A percentile compares a stretch with the other conserved stretches of the same genome.
These are phyloP conservation scores for Phataginus tricuspis DNA, from an alignment of 2,797 vertebrate genomes.

Conservation along the genomic window DNA sequence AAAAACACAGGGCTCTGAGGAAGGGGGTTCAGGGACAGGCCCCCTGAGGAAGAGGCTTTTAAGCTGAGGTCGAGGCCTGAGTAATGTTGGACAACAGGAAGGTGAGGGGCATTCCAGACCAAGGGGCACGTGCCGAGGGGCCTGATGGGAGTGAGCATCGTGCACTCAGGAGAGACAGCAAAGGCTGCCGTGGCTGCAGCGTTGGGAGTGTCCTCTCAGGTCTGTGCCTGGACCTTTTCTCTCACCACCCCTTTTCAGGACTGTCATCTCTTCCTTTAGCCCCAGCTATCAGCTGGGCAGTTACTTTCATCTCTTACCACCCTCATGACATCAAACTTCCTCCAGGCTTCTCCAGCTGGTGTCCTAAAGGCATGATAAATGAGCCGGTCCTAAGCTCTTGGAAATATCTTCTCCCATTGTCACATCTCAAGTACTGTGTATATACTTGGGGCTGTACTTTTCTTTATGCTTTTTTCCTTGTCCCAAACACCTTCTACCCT, in stretches of 20 bases:
- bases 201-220: background rate
- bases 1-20: background rate
- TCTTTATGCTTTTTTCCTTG: background rate
- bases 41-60: background rate
- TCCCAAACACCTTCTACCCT: too few relatives aligned
- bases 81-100: background rate
- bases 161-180: background rate
- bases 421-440: background rate
- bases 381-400: background rate
- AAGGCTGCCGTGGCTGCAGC: background rate
- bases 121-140: background rate
- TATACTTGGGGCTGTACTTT: background rate
- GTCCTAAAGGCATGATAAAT: background rate
- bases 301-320: background rate
- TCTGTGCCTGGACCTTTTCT: background rate
- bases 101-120: background rate
- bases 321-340: background rate
- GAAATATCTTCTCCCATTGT: background rate
- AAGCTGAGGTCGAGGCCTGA: background rate
- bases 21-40: background rate
- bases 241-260: background rate
- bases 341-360: background rate
- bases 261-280: background rate
- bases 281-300: background rate
- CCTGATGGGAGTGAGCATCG: background rate